Evolutionary conservation across 2,797 vertebrate genomes (phyloP).

Genomic region (Geotrypetes seraphini): DNA sequence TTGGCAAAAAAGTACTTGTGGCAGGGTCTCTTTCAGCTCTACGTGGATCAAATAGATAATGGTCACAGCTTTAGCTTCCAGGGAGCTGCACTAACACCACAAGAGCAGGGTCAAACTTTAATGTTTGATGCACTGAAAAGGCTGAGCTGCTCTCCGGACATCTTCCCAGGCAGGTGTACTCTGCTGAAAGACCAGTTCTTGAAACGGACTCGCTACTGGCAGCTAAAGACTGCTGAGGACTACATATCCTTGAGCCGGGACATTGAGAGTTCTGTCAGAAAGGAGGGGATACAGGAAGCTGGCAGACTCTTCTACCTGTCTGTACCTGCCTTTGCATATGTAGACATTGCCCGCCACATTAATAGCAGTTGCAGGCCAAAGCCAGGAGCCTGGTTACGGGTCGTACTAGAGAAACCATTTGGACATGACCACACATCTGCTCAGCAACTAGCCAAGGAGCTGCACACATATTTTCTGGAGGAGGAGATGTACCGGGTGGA

Average conservation of each 20-base stretch:
- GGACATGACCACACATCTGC: constrained; percentile 79
- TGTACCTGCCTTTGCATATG: constrained; percentile 82
- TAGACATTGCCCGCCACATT: constrained; percentile 72
- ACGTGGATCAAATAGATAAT: constrained; percentile 60
- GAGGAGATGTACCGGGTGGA: constrained; percentile 95
- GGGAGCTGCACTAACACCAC: constrained; percentile 55
- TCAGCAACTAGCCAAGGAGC: constrained; percentile 63
- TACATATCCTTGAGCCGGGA: constrained; percentile 59
- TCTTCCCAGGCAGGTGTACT: constrained; percentile 55
- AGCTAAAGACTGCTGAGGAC: constrained; percentile 63
- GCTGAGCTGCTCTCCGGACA: constrained; percentile 57
- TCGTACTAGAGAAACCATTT: constrained; percentile 94
- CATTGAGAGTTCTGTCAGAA: constrained; percentile 50
- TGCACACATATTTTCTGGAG: constrained; percentile 66
- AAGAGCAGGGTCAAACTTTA: constrained; percentile 46
- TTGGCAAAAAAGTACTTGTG: constrained; percentile 90
- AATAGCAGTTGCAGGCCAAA: constrained; percentile 72
- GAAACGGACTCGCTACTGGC: constrained; percentile 67
- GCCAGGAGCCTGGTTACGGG: constrained; percentile 68
- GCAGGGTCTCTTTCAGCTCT: constrained; percentile 87
- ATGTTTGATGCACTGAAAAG: constrained; percentile 71
- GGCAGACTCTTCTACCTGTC: constrained; percentile 92
- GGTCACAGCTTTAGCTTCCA: constrained; percentile 84
- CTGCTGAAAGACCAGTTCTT: constrained; percentile 80
- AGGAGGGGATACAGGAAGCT: constrained; percentile 65